Conservation (phyloP, 2,797 vertebrate species). For the Lacerta bilineata region DNA sequence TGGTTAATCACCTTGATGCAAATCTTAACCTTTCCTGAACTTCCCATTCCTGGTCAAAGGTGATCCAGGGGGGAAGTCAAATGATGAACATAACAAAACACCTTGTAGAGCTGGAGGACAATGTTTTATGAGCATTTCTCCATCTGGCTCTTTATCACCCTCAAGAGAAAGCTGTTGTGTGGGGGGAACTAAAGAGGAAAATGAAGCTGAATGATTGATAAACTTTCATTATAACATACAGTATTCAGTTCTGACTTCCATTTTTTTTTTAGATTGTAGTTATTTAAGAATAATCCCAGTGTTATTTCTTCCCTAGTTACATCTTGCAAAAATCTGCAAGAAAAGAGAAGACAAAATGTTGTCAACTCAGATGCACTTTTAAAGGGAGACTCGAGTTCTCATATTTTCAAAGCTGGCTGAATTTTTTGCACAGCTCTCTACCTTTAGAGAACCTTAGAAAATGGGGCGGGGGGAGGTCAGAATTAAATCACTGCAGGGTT, state of each 20-base stretch:
- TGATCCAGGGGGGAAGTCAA: neutral
- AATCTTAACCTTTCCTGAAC: neutral
- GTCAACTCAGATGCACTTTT: neutral
- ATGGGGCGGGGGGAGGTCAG: too few species aligned
- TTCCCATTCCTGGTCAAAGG: conserved; percentile 9
- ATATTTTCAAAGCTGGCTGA: neutral
- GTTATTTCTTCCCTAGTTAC: neutral
- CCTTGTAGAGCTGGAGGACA: neutral
- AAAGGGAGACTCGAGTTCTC: neutral
- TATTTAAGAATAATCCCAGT: neutral
- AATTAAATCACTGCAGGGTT: too few species aligned
- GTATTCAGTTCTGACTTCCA: neutral
- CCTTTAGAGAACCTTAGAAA: neutral
- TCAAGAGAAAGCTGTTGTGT: neutral
- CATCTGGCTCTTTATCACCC: neutral
- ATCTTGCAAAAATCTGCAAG: neutral
- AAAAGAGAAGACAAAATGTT: neutral
- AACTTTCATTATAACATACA: neutral
- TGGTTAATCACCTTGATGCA: neutral
- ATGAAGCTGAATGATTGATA: conserved; percentile 10
- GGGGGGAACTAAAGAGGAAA: neutral
- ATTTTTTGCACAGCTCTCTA: neutral
- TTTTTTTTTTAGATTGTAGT: neutral
- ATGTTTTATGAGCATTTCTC: neutral
- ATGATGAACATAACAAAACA: neutral